These are phyloP conservation scores for Eueides isabella DNA, from an alignment of 1,140 invertebrate genomes.

Conservation along the genomic window DNA sequence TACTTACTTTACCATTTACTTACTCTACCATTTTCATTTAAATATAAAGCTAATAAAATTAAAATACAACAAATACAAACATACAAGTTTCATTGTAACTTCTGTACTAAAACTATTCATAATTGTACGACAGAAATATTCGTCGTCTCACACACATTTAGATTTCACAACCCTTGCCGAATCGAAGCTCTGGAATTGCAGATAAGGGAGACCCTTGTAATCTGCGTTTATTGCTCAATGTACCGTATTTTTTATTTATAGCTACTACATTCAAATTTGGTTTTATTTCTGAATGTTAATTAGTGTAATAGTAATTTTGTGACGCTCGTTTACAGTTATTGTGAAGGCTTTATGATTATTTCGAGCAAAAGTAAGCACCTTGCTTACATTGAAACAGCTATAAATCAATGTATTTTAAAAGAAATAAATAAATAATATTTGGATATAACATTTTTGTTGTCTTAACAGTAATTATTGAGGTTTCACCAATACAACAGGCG, in stretches of 20 bases:
- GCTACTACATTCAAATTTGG: not conserved
- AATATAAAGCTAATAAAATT: not conserved
- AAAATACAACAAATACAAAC: not conserved
- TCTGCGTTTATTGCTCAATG: conserved; percentile 26
- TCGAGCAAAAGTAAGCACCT: too few relatives aligned
- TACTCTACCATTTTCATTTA: not conserved
- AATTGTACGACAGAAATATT: conserved; percentile 11
- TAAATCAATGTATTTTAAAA: too few relatives aligned
- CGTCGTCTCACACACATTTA: conserved; percentile 15
- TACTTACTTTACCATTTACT: too few relatives aligned
- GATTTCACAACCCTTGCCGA: conserved; percentile 14
- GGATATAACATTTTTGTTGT: too few relatives aligned
- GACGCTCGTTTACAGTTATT: too few relatives aligned
- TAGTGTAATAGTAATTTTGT: too few relatives aligned
- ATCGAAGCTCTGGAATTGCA: conserved; percentile 20
- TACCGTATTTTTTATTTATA: conserved; percentile 9
- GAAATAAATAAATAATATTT: too few relatives aligned
- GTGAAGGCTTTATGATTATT: too few relatives aligned
- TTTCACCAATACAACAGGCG: too few relatives aligned
- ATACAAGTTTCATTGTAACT: not conserved
- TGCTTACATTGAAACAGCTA: too few relatives aligned
- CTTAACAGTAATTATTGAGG: too few relatives aligned
- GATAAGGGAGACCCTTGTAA: conserved; percentile 25
- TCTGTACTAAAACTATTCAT: not conserved
- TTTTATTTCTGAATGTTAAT: too few relatives aligned